Conservation (phyloP, 2,888 invertebrate genomes). For the Drosophila nr. fundita region DNA sequence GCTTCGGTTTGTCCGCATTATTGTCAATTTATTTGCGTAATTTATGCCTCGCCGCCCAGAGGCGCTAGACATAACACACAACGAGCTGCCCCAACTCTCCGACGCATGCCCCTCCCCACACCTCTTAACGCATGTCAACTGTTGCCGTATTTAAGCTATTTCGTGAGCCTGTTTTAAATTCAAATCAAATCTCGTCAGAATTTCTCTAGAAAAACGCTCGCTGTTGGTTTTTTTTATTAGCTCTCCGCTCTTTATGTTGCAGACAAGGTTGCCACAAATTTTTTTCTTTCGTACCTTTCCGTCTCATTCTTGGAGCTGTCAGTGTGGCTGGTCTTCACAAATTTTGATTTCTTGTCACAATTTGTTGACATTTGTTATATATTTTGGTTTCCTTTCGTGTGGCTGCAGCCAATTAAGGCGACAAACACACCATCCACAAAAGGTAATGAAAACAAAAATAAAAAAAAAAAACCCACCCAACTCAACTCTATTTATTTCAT, state of each 20-base stretch:
- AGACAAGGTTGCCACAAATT: not conserved
- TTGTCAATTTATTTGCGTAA: conserved; percentile 81
- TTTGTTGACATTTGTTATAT: conserved; percentile 78
- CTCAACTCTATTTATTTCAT: conserved; percentile 5
- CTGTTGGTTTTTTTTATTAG: conserved; percentile 38
- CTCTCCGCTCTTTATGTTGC: conserved; percentile 47
- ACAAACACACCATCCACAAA: conserved; percentile 37
- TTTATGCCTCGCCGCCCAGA: conserved; percentile 70
- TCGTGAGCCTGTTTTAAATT: conserved; percentile 76
- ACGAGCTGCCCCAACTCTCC: not conserved
- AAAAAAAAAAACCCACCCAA: conserved; percentile 9
- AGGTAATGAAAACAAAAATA: conserved; percentile 39
- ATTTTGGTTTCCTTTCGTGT: conserved; percentile 37
- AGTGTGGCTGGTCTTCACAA: conserved; percentile 56
- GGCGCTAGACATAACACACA: conserved; percentile 56
- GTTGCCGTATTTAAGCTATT: conserved; percentile 71
- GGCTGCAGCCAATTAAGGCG: conserved; percentile 71
- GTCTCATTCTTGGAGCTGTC: conserved; percentile 47
- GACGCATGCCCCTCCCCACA: not conserved
- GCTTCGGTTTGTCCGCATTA: conserved; percentile 59
- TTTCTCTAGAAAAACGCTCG: conserved; percentile 54
- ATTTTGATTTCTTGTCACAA: conserved; percentile 81
- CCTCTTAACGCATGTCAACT: conserved; percentile 50
- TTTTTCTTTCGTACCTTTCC: conserved; percentile 10
- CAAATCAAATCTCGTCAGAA: conserved; percentile 81